Conservation (phyloP, 2,113 vertebrate genomes). For the zebrafish (Danio rerio) region GRCz12tu NC_133200.1:1429501-1430000, state of each 20-base stretch:
- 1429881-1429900: too few relatives aligned
- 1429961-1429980: too few relatives aligned
- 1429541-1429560: too few relatives aligned
- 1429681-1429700: constrained; percentile 63
- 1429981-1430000: too few relatives aligned
- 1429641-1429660: constrained; percentile 40
- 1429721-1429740: constrained; percentile 55
- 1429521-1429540: too few relatives aligned
- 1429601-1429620: background rate
- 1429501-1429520: too few relatives aligned
- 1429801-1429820: constrained; percentile 65
- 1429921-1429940: too few relatives aligned
- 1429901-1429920: too few relatives aligned
- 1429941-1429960: too few relatives aligned
- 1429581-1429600: too few relatives aligned
- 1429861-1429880: constrained; percentile 51
- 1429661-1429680: constrained; percentile 51
- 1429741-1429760: constrained; percentile 62
- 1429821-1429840: constrained; percentile 62
- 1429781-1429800: constrained; percentile 53
- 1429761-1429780: constrained; percentile 66
- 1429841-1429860: constrained; percentile 48
- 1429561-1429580: too few relatives aligned
- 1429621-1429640: constrained; percentile 38
- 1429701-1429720: constrained; percentile 55